phyloP scores from a whole-genome alignment of 2,888 invertebrate genomes.

The Eueremaeus valkanovi region DNA sequence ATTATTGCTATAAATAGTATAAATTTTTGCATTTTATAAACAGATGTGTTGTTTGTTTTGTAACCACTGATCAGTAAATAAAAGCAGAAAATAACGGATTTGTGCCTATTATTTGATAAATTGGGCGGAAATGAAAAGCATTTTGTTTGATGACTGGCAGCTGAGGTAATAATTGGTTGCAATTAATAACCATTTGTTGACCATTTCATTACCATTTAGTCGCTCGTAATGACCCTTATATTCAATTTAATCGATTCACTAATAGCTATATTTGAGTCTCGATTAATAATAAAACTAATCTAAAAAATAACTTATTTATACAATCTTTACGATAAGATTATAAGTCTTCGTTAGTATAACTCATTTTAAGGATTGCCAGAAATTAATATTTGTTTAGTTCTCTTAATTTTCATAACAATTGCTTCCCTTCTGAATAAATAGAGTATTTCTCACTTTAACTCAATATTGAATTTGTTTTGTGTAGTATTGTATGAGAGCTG shows the following conservation, averaged over 20 bases:
- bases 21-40: background rate
- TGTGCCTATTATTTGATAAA: background rate
- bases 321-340: too few relatives aligned
- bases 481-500: too few relatives aligned
- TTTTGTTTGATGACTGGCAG: background rate
- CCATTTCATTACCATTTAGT: background rate
- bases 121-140: background rate
- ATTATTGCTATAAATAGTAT: too few relatives aligned
- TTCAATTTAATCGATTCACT: conserved; percentile 14
- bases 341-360: too few relatives aligned
- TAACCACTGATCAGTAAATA: background rate
- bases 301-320: too few relatives aligned
- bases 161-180: background rate
- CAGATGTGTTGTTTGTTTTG: background rate
- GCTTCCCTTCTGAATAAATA: too few relatives aligned
- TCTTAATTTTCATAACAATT: too few relatives aligned
- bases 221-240: conserved; percentile 1
- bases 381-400: too few relatives aligned
- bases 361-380: too few relatives aligned
- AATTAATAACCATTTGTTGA: conserved; percentile 2
- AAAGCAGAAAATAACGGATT: conserved; percentile 22
- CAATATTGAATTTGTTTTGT: too few relatives aligned
- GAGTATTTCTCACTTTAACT: too few relatives aligned
- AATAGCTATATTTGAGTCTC: conserved; percentile 14
- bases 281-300: too few relatives aligned